These are phyloP conservation scores for Thaumatotibia leucotreta DNA, from an alignment of 1,140 invertebrate genomes.

Conservation along the genomic window DNA sequence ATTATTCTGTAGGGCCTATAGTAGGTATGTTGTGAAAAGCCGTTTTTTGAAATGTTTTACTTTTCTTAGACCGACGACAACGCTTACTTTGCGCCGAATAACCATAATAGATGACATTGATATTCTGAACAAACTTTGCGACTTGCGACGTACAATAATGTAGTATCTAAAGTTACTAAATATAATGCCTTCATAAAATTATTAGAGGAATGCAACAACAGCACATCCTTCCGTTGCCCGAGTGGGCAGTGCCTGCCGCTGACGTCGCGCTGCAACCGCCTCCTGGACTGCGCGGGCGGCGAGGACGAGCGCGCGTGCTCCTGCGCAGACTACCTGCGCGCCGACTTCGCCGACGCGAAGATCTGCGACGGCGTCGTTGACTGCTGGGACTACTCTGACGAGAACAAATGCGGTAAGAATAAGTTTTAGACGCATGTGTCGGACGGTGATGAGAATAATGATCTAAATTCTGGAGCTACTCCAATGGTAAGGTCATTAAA, in stretches of 20 bases:
- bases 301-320: constrained; percentile 86
- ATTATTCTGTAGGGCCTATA: no score
- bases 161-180: no score
- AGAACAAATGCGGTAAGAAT: constrained; percentile 84
- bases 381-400: constrained; percentile 89
- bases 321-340: constrained; percentile 85
- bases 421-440: background rate
- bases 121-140: no score
- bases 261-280: constrained; percentile 83
- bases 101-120: no score
- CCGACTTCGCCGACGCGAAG: constrained; percentile 83
- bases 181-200: constrained; percentile 16
- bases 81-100: no score
- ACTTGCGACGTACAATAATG: no score
- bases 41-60: no score
- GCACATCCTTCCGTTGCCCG: constrained; percentile 76
- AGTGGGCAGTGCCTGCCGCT: constrained; percentile 83
- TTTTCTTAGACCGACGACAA: no score
- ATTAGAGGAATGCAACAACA: constrained; percentile 73
- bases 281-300: constrained; percentile 84
- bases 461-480: no score
- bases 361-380: constrained; percentile 89
- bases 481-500: no score
- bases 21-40: no score
- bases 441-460: no score